Percentiles rank a stretch among this genome's conserved stretches.
These are phyloP conservation scores for Erannis defoliaria DNA, from an alignment of 2,888 invertebrate species.

Conservation along the genomic window DNA sequence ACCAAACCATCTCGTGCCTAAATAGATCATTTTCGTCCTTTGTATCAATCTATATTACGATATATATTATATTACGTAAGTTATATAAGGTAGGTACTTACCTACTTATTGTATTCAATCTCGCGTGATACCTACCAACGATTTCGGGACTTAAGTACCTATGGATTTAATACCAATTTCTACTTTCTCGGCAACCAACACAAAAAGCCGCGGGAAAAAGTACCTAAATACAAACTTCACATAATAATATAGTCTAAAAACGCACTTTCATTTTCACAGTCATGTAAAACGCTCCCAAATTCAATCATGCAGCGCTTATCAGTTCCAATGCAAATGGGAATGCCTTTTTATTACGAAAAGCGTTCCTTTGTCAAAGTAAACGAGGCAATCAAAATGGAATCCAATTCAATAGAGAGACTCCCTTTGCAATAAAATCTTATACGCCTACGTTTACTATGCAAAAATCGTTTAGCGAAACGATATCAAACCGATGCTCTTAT, in stretches of 20 bases:
- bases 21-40: too few species aligned
- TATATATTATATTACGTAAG: too few species aligned
- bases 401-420: constrained; percentile 58
- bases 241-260: neutral
- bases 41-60: too few species aligned
- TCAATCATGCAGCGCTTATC: constrained; percentile 28
- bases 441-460: constrained; percentile 75
- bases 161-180: too few species aligned
- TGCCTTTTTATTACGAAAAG: constrained; percentile 61
- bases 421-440: constrained; percentile 74
- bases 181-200: too few species aligned
- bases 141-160: too few species aligned
- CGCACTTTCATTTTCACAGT: neutral
- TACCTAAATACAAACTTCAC: neutral
- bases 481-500: constrained; percentile 51
- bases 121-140: too few species aligned
- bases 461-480: constrained; percentile 62
- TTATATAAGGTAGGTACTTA: too few species aligned
- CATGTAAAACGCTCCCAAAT: constrained; percentile 10
- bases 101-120: too few species aligned
- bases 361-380: constrained; percentile 56
- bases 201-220: neutral
- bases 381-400: constrained; percentile 52
- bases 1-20: too few species aligned
- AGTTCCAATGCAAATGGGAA: constrained; percentile 47